Base-by-base conservation (phyloP, 2,797 vertebrate species). In the Pampus argenteus region DNA sequence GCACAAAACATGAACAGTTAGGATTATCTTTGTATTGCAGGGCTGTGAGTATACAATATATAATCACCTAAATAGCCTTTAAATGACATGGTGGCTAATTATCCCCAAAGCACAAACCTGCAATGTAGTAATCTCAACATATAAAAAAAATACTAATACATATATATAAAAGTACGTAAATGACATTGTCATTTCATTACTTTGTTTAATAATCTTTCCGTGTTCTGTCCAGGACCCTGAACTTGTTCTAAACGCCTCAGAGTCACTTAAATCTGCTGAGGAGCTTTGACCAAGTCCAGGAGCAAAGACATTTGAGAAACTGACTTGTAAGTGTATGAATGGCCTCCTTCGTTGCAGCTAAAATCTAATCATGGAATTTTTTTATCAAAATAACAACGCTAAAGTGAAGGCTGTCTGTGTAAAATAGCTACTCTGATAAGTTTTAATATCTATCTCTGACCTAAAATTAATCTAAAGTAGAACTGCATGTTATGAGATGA, bases 161-260 rank as follows among this genome's bases (percentile, higher is more conserved):
- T 51, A 44, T 38, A 34, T 18, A 61, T 58, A 3, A 8, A 11
- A 6, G 7, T 9, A 51, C 6, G 28, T 22, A 60, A n/a, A n/a
- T n/a, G 4, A 50, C 22, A 14, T 31, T 71, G 31, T 54, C 36
- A 38, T 66, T 56, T 63, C 1, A 20, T 29, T 45, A 7, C 18
- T 20, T 3, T 6, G 3, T 42, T 40, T 3, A 25, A 18, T 38
- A 22, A 17, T 50, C 34, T 42, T 52, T 78, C 51, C 34, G 78
- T 54, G 49, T 82, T 81, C 59, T 57, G 89, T 87, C 91, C 66
- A 66, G 47, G 90, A 94, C 91, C 91, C 89, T 94, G 87, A 93
- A 94, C 95, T 95, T 94, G 94, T 94, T 95, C 94, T 79, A 92
- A 95, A 94, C 95, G 93, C 95, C 94, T 95, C 94, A 95, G 94